phyloP scores from a whole-genome alignment of 2,113 vertebrate species.

The Melanerpes formicivorus region DNA sequence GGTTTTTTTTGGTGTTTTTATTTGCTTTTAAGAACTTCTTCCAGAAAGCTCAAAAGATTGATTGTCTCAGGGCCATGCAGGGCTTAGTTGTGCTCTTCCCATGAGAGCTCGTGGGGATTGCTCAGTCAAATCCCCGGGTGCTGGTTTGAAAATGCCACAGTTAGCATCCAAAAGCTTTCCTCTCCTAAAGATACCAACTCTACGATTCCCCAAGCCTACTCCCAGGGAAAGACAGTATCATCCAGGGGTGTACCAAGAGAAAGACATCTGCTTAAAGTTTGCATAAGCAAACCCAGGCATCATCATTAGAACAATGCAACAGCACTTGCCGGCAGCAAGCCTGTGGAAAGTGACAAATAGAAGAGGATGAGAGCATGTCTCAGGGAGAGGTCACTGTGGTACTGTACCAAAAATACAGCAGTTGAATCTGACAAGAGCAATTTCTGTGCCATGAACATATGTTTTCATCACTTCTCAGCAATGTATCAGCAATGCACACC shows the following conservation, averaged over 20 bases:
- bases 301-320: background rate
- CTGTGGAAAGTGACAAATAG: background rate
- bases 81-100: background rate
- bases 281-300: background rate
- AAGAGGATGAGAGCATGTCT: background rate
- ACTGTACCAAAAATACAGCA: background rate
- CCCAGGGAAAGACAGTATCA: background rate
- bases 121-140: background rate
- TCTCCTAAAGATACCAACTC: background rate
- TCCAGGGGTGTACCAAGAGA: accelerated
- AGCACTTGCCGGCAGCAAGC: background rate
- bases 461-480: background rate
- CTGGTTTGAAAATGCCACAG: background rate
- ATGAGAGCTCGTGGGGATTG: background rate
- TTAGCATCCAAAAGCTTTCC: background rate
- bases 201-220: background rate
- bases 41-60: background rate
- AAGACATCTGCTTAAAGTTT: background rate
- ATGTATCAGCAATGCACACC: constrained; percentile 3
- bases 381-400: background rate
- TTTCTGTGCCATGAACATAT: background rate
- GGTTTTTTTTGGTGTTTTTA: too few relatives aligned
- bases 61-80: background rate
- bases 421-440: background rate
- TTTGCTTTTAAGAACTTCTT: background rate